A percentile compares a stretch with the other conserved stretches of the same genome.
These are phyloP conservation scores for Channa striata DNA, from an alignment of 2,797 vertebrate species.

Conservation along the genomic window DNA sequence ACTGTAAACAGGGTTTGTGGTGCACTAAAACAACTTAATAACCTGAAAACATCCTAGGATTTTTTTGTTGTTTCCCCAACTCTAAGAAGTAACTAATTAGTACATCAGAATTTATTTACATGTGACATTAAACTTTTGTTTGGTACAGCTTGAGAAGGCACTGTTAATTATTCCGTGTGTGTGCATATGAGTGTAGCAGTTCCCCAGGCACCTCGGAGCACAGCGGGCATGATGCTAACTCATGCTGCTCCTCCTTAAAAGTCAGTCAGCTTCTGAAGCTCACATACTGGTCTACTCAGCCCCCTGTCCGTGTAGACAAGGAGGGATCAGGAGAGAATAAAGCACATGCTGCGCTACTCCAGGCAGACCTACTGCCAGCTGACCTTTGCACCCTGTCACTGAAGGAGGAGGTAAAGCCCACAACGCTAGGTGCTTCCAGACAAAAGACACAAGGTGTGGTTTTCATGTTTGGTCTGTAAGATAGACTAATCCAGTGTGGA, in stretches of 20 bases:
- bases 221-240: constrained; percentile 49
- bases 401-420: constrained; percentile 3
- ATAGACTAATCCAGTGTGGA: constrained; percentile 51
- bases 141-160: no score
- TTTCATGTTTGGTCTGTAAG: constrained; percentile 37
- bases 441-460: constrained; percentile 33
- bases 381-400: constrained; percentile 14
- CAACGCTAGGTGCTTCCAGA: constrained; percentile 3
- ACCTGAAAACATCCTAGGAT: no score
- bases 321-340: constrained; percentile 37
- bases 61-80: no score
- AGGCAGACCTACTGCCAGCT: constrained; percentile 19
- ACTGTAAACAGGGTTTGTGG: no score
- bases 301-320: constrained; percentile 36
- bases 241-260: constrained; percentile 58
- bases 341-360: constrained; percentile 27
- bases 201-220: constrained; percentile 53
- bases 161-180: not conserved
- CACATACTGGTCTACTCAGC: constrained; percentile 38
- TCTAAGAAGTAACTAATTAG: no score
- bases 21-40: no score
- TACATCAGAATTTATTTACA: no score
- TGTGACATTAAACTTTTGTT: no score
- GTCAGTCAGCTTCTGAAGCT: constrained; percentile 40
- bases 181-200: constrained; percentile 13